Base-by-base conservation (phyloP, 2,888 invertebrate species). In the Andrena praecox region DNA sequence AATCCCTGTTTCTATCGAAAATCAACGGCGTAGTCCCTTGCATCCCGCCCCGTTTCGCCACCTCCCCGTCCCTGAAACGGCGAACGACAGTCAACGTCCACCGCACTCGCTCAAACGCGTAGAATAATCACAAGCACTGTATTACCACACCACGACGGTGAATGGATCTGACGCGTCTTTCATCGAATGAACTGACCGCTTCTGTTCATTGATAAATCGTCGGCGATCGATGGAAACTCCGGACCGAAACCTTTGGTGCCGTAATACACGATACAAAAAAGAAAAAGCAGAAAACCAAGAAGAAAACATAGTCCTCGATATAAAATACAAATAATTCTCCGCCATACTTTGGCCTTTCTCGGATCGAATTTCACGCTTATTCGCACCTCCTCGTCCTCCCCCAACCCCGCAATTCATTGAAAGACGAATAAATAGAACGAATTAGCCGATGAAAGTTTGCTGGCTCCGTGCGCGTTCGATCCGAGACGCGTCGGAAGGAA, bases 81-180 rank as follows among this genome's bases (percentile, higher is more conserved):
- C 71, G 69, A 86, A 85, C 74, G 71, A 88, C 88, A 84, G 77
- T 70, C 88, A 88, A 75, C 79, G 62, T 31, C 68, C 59, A 48
- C n/a, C 16, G 48, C 29, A 12, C 8, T 60, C 31, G 16, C 16
- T 48, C 12, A 20, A 20, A 42, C 42, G 20, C 48, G 29, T 12
- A 48, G 31, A 69, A 67, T 67, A 69, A 79, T 78, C 33, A 66
- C 20, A 27, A 56, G 24, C 66, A 64, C 20, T 16, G 31, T 16
- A 42, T 59, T 59, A 33, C 24, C 7, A 2, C 50, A 42, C 29
- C 33, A 56, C 56, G 33, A 10, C 33, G 24, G 59, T 71, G 29
- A 12, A 80, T 31, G 67, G 52, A 62, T 75, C 56, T 7, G 74
- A 68, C 56, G 42, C 64, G n/a, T 79, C 48, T 63, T 56, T 27